Evolutionary conservation across 2,888 invertebrate species (phyloP), one percentile per base, ranked within the genome.

Genomic region (Dromius quadrimaculatus): DNA sequence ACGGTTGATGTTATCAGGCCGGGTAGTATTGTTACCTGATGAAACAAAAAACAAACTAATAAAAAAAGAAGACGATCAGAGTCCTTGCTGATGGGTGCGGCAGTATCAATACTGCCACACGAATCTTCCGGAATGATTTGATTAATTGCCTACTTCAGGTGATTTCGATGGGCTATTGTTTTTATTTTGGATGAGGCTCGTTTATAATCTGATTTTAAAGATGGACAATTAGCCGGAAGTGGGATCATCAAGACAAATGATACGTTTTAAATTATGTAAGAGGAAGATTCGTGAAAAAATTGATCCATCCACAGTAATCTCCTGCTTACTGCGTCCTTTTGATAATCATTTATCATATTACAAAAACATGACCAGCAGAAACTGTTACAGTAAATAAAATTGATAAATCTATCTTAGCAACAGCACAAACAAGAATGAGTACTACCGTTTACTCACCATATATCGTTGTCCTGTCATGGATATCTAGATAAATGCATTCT

Each of bases 401-500:
- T 45, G 41, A 63, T 63, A 63, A 63, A 63, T 63, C 41, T 43
- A 63, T 63, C 45, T 63, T 41, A 63, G 63, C 63, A 19, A 41
- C 63, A 63, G 59, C 59, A 59, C 59, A 59, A 62, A 62, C 41
- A 62, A 62, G 62, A 62, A 62, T 62, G 62, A 23, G 19, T 64
- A 64, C 47, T 64, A 64, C 64, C 34, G 64, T 64, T 64, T 64
- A 64, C 36, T 47, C 64, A 36, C 47, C 64, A 64, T 64, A 64
- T 64, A 64, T 64, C 64, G 64, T 64, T 64, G 64, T 64, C 32
- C 64, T 64, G 64, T 64, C 64, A 64, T 34, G 36, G 64, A 47
- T 64, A 64, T 64, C 64, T 64, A 64, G 64, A 64, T 64, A 50
- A 64, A 64, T 64, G 64, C 36, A 64, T 64, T 64, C 64, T 64